Evolutionary conservation across 2,888 invertebrate species (phyloP).

Genomic region (Nemapogon koenigi): DNA sequence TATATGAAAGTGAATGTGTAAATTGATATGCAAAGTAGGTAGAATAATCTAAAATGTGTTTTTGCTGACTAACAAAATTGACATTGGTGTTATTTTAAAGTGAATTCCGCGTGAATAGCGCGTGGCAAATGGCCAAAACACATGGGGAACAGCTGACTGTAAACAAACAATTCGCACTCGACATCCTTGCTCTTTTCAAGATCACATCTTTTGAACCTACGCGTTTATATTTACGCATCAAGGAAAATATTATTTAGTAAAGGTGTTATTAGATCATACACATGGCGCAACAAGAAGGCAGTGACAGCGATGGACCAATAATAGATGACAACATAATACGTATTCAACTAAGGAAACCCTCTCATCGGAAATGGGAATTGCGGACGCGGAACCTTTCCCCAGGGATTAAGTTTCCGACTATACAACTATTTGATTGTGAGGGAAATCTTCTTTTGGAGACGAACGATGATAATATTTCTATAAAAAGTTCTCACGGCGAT

Average conservation of each 20-base stretch:
- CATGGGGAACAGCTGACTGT: conserved; percentile 52
- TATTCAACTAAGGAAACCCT: conserved; percentile 67
- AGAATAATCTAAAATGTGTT: not conserved
- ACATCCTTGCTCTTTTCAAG: conserved; percentile 6
- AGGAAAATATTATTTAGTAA: too few species aligned
- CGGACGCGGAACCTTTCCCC: conserved; percentile 69
- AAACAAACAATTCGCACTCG: conserved; percentile 40
- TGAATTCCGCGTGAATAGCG: conserved; percentile 43
- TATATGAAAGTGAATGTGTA: conserved; percentile 29
- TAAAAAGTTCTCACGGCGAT: conserved; percentile 46
- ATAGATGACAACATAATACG: conserved; percentile 65
- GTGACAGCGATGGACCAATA: conserved; percentile 51
- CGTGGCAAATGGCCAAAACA: conserved; percentile 43
- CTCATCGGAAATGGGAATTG: conserved; percentile 69
- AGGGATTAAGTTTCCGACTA: conserved; percentile 63
- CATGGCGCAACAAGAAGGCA: conserved; percentile 41
- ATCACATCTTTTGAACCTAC: conserved; percentile 4
- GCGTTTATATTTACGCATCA: not conserved
- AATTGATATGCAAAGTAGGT: not conserved
- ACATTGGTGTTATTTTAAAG: conserved; percentile 58
- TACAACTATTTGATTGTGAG: conserved; percentile 69
- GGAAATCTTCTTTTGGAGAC: conserved; percentile 68
- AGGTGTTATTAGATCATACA: too few species aligned
- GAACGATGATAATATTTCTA: conserved; percentile 60
- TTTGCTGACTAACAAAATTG: conserved; percentile 43